These are phyloP conservation scores for Phainopepla nitens DNA, from an alignment of 2,113 vertebrate species.

Conservation along the genomic window DNA sequence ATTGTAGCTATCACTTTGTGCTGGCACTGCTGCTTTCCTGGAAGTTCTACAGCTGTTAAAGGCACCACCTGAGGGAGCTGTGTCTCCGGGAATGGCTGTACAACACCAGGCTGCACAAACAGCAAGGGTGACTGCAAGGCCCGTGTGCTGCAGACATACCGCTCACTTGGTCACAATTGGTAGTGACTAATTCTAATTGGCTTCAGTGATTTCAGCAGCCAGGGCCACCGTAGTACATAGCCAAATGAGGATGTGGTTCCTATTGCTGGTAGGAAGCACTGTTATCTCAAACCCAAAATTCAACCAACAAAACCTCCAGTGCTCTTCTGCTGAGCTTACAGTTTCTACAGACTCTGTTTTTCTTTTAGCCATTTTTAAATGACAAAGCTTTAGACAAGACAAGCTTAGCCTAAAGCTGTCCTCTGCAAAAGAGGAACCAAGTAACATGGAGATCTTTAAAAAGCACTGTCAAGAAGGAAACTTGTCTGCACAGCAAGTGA, in stretches of 20 bases:
- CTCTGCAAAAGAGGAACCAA: background rate
- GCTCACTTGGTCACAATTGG: background rate
- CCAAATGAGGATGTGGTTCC: background rate
- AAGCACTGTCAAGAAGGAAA: background rate
- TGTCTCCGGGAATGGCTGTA: background rate
- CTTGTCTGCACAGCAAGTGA: background rate
- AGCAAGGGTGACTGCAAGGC: accelerated
- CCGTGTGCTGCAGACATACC: accelerated
- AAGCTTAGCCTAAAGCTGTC: background rate
- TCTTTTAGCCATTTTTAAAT: background rate
- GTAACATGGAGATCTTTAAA: background rate
- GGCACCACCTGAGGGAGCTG: slow-evolving; percentile 23
- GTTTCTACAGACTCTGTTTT: background rate
- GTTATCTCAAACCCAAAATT: background rate
- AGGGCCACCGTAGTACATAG: background rate
- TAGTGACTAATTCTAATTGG: background rate
- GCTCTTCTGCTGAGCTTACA: background rate
- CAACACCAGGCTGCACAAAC: background rate
- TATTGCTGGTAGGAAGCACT: background rate
- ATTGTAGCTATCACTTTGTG: background rate
- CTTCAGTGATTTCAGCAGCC: background rate
- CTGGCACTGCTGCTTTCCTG: background rate
- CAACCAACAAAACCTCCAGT: background rate
- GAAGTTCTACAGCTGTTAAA: background rate
- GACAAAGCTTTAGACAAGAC: background rate